Percentiles rank a stretch among this genome's conserved stretches.
phyloP scores from a whole-genome alignment of 1,140 invertebrate genomes.

The Drosophila punjabiensis region DNA sequence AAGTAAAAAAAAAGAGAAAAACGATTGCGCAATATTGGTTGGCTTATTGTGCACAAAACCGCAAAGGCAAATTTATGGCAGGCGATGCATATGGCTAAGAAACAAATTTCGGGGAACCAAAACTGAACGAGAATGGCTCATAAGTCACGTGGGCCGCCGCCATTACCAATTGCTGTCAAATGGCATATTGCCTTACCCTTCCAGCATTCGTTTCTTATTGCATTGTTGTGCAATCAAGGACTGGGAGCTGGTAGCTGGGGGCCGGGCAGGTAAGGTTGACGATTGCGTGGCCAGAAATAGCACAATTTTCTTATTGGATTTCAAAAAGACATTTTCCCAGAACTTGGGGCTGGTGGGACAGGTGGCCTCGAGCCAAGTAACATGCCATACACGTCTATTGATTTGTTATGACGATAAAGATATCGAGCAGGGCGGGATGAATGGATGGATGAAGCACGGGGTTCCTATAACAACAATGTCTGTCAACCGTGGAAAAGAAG shows the following conservation, averaged over 20 bases:
- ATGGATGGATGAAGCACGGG: neutral
- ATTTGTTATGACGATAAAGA: slow-evolving; percentile 69
- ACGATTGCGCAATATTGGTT: slow-evolving; percentile 49
- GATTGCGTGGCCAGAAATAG: slow-evolving; percentile 65
- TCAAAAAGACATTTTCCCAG: slow-evolving; percentile 59
- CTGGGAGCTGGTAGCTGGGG: slow-evolving; percentile 2
- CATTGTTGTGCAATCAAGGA: slow-evolving; percentile 70
- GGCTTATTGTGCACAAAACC: slow-evolving; percentile 48
- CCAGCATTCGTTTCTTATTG: slow-evolving; percentile 38
- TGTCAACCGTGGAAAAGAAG: slow-evolving; percentile 35
- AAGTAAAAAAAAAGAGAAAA: neutral
- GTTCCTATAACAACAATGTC: slow-evolving; percentile 67
- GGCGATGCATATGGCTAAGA: slow-evolving; percentile 40
- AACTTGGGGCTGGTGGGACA: neutral
- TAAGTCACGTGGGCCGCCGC: slow-evolving; percentile 40
- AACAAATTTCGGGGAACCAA: slow-evolving; percentile 42
- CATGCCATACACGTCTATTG: slow-evolving; percentile 65
- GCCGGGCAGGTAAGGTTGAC: slow-evolving; percentile 38
- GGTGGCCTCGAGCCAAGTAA: slow-evolving; percentile 11
- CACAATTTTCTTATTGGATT: slow-evolving; percentile 68
- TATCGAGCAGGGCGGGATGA: neutral
- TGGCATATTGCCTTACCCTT: slow-evolving; percentile 58
- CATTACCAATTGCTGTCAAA: slow-evolving; percentile 69
- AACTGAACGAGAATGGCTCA: slow-evolving; percentile 36
- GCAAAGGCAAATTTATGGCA: slow-evolving; percentile 58